A percentile compares a stretch with the other conserved stretches of the same genome.
phyloP scores from a whole-genome alignment of 2,113 vertebrate genomes.

The Dissostichus mawsoni region DNA sequence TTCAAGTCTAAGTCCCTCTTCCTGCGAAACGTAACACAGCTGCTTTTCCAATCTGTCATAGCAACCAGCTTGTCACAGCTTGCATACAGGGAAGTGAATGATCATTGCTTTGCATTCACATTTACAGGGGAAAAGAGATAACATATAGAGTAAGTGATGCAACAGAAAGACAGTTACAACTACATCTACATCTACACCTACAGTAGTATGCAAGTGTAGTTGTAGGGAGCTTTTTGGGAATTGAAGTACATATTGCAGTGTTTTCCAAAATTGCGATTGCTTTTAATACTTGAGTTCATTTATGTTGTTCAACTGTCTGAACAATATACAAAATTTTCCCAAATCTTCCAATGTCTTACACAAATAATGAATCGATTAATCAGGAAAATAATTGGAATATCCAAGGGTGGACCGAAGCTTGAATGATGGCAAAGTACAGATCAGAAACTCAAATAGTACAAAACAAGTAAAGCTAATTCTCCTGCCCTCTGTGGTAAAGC shows the following conservation, averaged over 20 bases:
- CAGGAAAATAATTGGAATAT: background rate
- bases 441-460: background rate
- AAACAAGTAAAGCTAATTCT: background rate
- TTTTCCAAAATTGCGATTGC: no score
- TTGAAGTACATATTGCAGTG: no score
- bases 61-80: constrained; percentile 34
- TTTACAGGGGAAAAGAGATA: constrained; percentile 2
- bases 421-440: constrained; percentile 8
- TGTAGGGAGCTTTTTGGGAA: no score
- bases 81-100: constrained; percentile 9
- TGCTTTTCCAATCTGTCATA: constrained; percentile 65
- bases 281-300: no score
- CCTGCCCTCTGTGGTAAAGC: background rate
- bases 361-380: background rate
- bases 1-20: constrained; percentile 54
- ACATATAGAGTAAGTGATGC: constrained; percentile 5
- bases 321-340: background rate
- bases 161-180: background rate
- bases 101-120: constrained; percentile 28
- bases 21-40: constrained; percentile 64
- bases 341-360: background rate
- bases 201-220: no score
- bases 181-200: no score
- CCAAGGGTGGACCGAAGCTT: background rate
- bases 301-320: background rate